Conservation (phyloP, 2,113 vertebrate genomes). For the Phoenicopterus ruber region DNA sequence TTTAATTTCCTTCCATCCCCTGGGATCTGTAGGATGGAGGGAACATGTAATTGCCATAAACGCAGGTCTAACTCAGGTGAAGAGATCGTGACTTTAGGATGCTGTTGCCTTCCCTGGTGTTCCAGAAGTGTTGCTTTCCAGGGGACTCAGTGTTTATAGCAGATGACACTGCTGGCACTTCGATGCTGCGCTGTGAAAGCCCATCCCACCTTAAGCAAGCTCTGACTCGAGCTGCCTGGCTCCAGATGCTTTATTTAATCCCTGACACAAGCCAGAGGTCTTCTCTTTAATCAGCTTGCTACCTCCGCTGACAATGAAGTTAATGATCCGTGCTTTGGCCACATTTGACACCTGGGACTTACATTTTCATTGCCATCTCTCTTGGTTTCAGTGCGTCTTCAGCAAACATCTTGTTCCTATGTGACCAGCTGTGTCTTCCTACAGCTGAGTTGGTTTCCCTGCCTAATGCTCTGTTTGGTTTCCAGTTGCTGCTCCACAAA, state of each 20-base stretch:
- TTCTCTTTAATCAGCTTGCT: neutral
- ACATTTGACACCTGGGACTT: neutral
- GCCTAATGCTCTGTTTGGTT: neutral
- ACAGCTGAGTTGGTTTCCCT: neutral
- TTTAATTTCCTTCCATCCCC: neutral
- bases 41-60: neutral
- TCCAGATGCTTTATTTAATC: neutral
- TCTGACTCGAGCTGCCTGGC: neutral
- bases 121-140: neutral
- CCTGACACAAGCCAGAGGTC: neutral
- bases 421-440: neutral
- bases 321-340: neutral
- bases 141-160: neutral
- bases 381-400: neutral
- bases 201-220: neutral
- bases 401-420: neutral
- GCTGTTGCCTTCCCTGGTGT: neutral
- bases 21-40: neutral
- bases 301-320: neutral
- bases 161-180: neutral
- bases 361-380: neutral
- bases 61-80: neutral
- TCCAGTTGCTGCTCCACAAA: neutral
- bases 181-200: neutral
- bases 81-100: neutral